A percentile compares a stretch with the other conserved stretches of the same genome.
Evolutionary conservation across 1,140 invertebrate genomes (phyloP).

Genomic region (Dysdera silvatica): DNA sequence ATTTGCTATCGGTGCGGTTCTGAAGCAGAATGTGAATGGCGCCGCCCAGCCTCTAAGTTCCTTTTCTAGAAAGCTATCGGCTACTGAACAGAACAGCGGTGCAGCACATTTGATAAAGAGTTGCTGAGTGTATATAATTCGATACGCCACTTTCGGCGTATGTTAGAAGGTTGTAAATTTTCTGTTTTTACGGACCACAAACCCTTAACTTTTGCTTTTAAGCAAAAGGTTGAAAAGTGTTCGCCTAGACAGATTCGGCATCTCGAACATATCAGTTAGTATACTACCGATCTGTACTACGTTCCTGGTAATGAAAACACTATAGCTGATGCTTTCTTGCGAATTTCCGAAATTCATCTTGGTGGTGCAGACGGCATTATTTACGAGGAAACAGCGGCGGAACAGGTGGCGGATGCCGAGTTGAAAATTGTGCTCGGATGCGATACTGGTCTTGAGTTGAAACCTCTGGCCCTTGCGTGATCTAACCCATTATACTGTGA

Average conservation of each 20-base stretch:
- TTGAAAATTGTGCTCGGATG: no score
- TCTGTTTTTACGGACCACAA: conserved; percentile 37
- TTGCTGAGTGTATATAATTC: conserved; percentile 34
- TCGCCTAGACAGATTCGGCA: conserved; percentile 35
- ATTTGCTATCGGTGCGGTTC: conserved; percentile 15
- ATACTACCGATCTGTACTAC: conserved; percentile 40
- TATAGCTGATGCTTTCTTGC: conserved; percentile 16
- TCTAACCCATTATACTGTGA: no score
- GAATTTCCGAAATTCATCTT: no score
- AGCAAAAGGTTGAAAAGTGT: conserved; percentile 14
- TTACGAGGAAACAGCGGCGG: no score
- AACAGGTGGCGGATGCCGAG: no score
- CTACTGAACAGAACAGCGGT: conserved; percentile 21
- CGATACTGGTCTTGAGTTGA: no score
- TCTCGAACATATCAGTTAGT: conserved; percentile 42
- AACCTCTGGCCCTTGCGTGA: no score
- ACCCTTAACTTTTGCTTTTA: conserved; percentile 34
- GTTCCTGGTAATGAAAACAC: conserved; percentile 40
- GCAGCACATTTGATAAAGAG: conserved; percentile 33
- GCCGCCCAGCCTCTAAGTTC: conserved; percentile 27
- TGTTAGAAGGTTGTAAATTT: conserved; percentile 38
- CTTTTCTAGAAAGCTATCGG: conserved; percentile 25
- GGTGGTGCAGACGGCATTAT: no score
- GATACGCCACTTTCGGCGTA: conserved; percentile 35
- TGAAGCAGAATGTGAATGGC: conserved; percentile 10